Evolutionary conservation across 2,888 invertebrate genomes (phyloP).

Genomic region (Palloptera scutellata): DNA sequence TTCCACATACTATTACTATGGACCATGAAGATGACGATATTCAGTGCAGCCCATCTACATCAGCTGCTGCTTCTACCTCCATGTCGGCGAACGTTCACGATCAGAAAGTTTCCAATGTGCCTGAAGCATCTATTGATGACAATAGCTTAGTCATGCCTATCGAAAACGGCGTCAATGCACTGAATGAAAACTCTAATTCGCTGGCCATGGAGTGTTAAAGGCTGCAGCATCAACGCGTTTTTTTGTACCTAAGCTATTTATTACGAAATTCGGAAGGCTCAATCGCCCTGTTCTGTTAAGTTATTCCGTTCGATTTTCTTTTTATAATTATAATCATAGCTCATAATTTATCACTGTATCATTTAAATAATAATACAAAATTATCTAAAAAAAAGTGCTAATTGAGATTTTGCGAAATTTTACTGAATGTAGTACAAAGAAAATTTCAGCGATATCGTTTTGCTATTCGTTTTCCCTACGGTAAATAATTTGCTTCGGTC

Average conservation of each 20-base stretch:
- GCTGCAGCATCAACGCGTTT: conserved; percentile 26
- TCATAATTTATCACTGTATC: too few species aligned
- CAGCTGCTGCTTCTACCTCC: conserved; percentile 37
- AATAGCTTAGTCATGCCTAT: conserved; percentile 60
- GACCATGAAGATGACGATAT: conserved; percentile 48
- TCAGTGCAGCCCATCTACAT: conserved; percentile 47
- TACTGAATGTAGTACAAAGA: too few species aligned
- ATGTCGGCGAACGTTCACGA: conserved; percentile 25
- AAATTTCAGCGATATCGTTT: too few species aligned
- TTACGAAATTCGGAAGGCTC: background rate
- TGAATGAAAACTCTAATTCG: conserved; percentile 64
- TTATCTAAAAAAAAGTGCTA: too few species aligned
- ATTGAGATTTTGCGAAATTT: too few species aligned
- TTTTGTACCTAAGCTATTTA: conserved; percentile 38
- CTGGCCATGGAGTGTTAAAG: conserved; percentile 64
- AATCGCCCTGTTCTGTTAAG: background rate
- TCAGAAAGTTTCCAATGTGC: conserved; percentile 28
- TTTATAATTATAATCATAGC: too few species aligned
- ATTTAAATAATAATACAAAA: too few species aligned
- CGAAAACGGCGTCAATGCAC: conserved; percentile 57
- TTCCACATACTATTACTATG: conserved; percentile 38
- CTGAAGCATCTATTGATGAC: conserved; percentile 56
- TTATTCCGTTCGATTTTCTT: background rate
- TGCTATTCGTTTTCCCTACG: too few species aligned
- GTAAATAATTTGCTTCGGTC: too few species aligned